Evolutionary conservation across 2,888 invertebrate genomes (phyloP), one percentile per base, ranked within the genome.

Genomic region (Unio delphinus): DNA sequence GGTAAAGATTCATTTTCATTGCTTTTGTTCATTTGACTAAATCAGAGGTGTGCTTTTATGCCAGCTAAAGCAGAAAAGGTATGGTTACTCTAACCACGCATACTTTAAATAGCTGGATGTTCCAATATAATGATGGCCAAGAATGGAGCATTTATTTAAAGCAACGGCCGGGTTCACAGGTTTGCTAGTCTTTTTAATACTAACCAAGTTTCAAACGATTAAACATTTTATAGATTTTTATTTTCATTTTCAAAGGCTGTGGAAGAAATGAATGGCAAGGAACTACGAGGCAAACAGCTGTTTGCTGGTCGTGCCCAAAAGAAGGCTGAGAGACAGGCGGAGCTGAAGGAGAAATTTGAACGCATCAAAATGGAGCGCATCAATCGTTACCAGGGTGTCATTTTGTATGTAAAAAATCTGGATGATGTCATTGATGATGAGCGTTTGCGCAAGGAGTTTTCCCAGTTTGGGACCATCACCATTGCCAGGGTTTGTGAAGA

Each of bases 241-340:
- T 28, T 30, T 20, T 15, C n/a, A n/a, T 45, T 60, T 55, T 67
- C 60, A 56, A 58, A 90, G 87, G 98, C 98, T 78, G 97, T 97
- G 28, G 93, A 94, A 81, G 96, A 96, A 67, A 91, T 99, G 67
- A 97, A 99, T 91, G 96, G 95, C 59, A 96, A 95, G 61, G 90
- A 89, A 17, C 63, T 89, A 20, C 86, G 83, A 60, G 87, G 84
- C 7, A 80, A 80, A 55, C 75, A 76, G 54, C 91, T 99, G 84
- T 99, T 97, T 91, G 99, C 99, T 18, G 98, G 98, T 55, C 94
- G 99, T 75, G 99, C 99, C 67, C 99, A 99, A 91, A 99, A 99
- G 93, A 98, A 98, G 91, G 96, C 96, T n/a, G 99, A 99, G 90
- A 95, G 99, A 71, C 97, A 98, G 89, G 95, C 96, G 84, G 99